These are phyloP conservation scores for Scortum barcoo DNA, from an alignment of 2,113 vertebrate species.

Conservation along the genomic window DNA sequence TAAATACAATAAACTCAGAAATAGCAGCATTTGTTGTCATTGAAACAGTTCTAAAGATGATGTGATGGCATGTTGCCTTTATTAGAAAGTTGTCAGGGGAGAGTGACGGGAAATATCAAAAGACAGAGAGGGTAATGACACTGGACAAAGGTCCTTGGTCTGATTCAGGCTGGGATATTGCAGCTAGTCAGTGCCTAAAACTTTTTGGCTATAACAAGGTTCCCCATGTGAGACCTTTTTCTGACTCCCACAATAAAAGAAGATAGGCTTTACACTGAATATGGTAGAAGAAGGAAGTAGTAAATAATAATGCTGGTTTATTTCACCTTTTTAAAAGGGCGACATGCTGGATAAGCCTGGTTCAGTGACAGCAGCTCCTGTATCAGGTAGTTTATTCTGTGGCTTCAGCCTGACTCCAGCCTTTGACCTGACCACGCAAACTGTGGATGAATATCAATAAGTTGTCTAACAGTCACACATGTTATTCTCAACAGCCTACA, in stretches of 20 bases:
- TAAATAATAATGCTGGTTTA: background rate
- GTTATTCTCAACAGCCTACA: background rate
- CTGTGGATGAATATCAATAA: constrained; percentile 2
- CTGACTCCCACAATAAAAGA: background rate
- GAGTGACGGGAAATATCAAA: background rate
- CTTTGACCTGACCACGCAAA: constrained; percentile 45
- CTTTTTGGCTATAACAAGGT: background rate
- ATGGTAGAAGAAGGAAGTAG: background rate
- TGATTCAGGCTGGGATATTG: background rate
- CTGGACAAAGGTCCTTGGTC: constrained; percentile 17
- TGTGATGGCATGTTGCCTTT: background rate
- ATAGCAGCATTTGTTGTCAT: no score
- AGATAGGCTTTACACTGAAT: background rate
- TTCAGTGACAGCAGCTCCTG: background rate
- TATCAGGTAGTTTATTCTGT: background rate
- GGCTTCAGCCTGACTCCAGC: constrained; percentile 1
- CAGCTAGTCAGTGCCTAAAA: background rate
- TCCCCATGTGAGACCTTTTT: background rate
- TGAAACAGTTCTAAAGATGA: background rate
- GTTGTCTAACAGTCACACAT: background rate
- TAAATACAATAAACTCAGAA: no score
- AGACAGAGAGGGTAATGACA: background rate
- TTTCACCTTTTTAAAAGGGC: no score
- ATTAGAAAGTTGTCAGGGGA: background rate
- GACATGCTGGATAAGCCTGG: background rate